Evolutionary conservation across 2,113 vertebrate species (phyloP).

Genomic region (Melanostigma gelatinosum): DNA sequence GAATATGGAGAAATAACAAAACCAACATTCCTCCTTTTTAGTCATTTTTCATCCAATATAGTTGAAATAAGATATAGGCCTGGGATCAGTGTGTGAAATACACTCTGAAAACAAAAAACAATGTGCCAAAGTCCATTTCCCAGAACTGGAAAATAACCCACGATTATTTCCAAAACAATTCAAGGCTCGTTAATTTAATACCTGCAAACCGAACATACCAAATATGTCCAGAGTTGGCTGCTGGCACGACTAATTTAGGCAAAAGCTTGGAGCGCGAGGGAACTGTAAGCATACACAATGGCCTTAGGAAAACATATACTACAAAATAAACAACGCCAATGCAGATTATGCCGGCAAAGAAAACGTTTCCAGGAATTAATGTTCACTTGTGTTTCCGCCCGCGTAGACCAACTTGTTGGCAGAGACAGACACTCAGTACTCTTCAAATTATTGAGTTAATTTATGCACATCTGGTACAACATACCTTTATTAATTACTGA

Average conservation of each 20-base stretch:
- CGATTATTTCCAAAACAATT: neutral
- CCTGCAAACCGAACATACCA: neutral
- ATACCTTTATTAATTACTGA: neutral
- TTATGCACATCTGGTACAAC: neutral
- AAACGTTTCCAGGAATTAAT: neutral
- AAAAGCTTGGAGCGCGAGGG: neutral
- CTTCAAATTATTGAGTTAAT: neutral
- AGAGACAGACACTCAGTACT: neutral
- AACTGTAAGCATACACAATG: no score
- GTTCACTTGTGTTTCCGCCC: neutral
- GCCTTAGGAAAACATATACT: no score
- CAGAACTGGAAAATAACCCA: neutral
- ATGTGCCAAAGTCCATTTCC: neutral
- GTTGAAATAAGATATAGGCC: neutral
- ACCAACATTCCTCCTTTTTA: slow-evolving; percentile 1
- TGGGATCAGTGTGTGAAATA: neutral
- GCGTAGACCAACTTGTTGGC: neutral
- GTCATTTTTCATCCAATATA: neutral
- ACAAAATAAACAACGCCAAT: neutral
- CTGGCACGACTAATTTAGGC: neutral
- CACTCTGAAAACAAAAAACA: neutral
- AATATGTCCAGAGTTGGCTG: neutral
- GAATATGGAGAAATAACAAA: neutral
- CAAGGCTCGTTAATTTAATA: neutral
- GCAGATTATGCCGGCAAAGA: neutral